Conservation (phyloP, 2,113 vertebrate genomes). For the Muntiacus muntjak region DNA sequence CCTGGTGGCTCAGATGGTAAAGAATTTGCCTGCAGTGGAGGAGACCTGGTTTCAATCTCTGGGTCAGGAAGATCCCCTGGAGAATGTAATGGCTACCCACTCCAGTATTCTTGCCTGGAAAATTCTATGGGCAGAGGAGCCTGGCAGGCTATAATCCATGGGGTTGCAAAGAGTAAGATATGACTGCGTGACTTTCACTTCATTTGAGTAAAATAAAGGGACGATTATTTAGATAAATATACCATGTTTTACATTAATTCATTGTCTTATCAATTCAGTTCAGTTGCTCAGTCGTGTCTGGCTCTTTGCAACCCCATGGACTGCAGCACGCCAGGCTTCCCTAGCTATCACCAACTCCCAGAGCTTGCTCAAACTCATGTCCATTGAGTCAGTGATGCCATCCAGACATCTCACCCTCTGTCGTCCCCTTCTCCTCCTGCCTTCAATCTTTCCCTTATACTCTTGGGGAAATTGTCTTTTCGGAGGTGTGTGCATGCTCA, state of each 20-base stretch:
- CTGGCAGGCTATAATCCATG: neutral
- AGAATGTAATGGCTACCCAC: neutral
- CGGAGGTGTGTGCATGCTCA: neutral
- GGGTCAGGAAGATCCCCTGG: neutral
- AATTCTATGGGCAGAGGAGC: neutral
- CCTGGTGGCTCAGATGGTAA: no score
- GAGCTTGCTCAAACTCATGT: neutral
- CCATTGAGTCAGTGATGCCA: neutral
- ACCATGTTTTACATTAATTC: neutral
- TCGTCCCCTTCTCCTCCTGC: neutral
- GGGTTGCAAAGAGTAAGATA: neutral
- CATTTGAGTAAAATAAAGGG: neutral
- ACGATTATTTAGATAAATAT: neutral
- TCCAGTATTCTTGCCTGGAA: neutral
- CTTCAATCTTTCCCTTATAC: neutral
- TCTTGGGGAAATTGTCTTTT: neutral
- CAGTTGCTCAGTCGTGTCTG: neutral
- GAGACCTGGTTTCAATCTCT: neutral
- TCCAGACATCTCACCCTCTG: neutral
- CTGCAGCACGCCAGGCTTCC: neutral
- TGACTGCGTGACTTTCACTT: neutral
- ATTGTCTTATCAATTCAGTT: neutral
- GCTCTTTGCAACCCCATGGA: neutral
- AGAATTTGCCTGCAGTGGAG: neutral
- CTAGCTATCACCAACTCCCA: neutral